Evolutionary conservation across 2,113 vertebrate genomes (phyloP).

Genomic region (Porphyrio hochstetteri): DNA sequence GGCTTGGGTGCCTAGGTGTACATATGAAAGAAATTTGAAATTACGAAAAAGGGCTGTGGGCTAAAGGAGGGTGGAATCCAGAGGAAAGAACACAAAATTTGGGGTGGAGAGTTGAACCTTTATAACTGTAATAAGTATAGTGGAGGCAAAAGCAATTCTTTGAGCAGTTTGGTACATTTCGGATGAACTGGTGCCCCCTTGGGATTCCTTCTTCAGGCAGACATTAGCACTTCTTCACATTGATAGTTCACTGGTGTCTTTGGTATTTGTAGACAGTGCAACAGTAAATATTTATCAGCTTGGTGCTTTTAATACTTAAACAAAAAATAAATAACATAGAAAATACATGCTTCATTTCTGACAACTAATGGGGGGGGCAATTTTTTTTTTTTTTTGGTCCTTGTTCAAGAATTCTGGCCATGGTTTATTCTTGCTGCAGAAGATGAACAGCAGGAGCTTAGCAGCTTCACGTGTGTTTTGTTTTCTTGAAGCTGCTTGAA

Average conservation of each 20-base stretch:
- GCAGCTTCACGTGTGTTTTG: not conserved
- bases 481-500: not conserved
- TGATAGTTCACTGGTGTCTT: not conserved
- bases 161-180: not conserved
- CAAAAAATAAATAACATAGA: not conserved
- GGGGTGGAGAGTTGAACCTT: not conserved
- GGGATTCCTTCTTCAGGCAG: not conserved
- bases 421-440: not conserved
- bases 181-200: not conserved
- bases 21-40: not conserved
- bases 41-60: not conserved
- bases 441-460: constrained; percentile 2
- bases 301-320: not conserved
- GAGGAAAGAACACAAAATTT: not conserved
- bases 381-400: not conserved
- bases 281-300: not conserved
- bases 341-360: not conserved
- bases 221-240: not conserved
- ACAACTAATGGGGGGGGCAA: not conserved
- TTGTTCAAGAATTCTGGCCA: not conserved
- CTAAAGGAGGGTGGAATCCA: not conserved
- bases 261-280: not conserved
- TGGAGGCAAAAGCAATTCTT: not conserved
- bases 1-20: not conserved
- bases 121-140: not conserved